Evolutionary conservation across 2,113 vertebrate genomes (phyloP).

Genomic region (Phyllostomus hastatus): DNA sequence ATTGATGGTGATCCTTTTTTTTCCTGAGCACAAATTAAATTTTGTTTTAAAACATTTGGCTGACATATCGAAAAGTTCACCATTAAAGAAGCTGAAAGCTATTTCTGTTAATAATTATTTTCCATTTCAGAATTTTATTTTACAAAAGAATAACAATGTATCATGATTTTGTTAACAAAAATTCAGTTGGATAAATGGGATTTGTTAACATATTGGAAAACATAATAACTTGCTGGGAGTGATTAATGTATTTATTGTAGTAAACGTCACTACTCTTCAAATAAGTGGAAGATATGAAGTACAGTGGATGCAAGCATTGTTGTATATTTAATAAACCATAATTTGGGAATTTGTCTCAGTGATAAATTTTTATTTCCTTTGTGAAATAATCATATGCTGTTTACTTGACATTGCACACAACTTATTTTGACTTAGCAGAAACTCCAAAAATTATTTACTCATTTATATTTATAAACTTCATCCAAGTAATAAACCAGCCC

Average conservation of each 20-base stretch:
- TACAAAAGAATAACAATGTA: not conserved
- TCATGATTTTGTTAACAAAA: not conserved
- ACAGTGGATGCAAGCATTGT: not conserved
- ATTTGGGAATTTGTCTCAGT: not conserved
- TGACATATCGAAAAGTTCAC: not conserved
- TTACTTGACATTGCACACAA: not conserved
- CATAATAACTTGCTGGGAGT: not conserved
- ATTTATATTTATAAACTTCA: conserved; percentile 55
- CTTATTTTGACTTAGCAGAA: conserved; percentile 40
- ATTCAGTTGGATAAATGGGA: not conserved
- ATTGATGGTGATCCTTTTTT: not conserved
- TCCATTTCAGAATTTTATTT: not conserved
- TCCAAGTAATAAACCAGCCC: conserved; percentile 27
- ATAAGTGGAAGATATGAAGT: conserved; percentile 1
- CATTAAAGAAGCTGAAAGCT: not conserved
- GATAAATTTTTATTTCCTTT: conserved; percentile 32
- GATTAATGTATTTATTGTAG: not conserved
- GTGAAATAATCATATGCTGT: conserved; percentile 46
- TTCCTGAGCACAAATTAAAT: not conserved
- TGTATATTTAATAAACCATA: conserved; percentile 3
- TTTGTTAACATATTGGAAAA: not conserved
- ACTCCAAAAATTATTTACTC: conserved; percentile 35
- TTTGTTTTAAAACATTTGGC: not conserved
- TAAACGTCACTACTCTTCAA: not conserved
- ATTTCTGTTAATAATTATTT: not conserved